phyloP scores from a whole-genome alignment of 2,797 vertebrate species.

The Coranthus polyacanthus region DNA sequence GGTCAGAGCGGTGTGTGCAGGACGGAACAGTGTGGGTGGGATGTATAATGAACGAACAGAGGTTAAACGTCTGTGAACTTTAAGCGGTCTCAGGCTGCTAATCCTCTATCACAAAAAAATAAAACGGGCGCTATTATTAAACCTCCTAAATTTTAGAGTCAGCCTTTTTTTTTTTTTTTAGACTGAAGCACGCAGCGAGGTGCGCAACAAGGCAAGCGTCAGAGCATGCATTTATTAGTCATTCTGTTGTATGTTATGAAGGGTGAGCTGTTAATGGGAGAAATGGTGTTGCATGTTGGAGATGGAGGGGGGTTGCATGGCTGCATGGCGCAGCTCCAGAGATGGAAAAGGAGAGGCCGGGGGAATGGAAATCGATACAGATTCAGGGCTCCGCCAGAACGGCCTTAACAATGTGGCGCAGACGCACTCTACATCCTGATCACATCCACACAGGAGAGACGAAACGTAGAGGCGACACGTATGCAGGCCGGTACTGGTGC shows the following conservation, averaged over 20 bases:
- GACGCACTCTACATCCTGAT: constrained; percentile 78
- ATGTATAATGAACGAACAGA: constrained; percentile 54
- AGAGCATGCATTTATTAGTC: constrained; percentile 54
- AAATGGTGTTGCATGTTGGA: constrained; percentile 73
- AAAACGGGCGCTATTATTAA: constrained; percentile 4
- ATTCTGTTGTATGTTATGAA: constrained; percentile 64
- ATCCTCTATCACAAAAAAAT: constrained; percentile 36
- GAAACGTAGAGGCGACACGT: constrained; percentile 54
- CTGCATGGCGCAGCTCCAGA: constrained; percentile 80
- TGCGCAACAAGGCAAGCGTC: constrained; percentile 28
- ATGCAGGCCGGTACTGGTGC: constrained; percentile 30
- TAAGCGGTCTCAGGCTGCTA: constrained; percentile 43
- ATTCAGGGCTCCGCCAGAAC: constrained; percentile 86
- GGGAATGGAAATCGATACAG: constrained; percentile 87
- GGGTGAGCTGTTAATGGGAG: constrained; percentile 77
- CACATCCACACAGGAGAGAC: constrained; percentile 68
- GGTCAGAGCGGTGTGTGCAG: constrained; percentile 33
- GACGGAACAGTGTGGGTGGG: constrained; percentile 49
- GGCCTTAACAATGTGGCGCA: constrained; percentile 82
- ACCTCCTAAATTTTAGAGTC: constrained; percentile 21
- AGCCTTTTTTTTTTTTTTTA: constrained; percentile 24
- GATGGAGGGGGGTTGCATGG: constrained; percentile 62
- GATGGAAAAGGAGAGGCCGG: constrained; percentile 81
- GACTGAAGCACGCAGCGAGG: constrained; percentile 15
- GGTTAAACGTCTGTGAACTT: constrained; percentile 64